Evolutionary conservation across 2,888 invertebrate genomes (phyloP).

Genomic region (Chrysolina haemoptera): DNA sequence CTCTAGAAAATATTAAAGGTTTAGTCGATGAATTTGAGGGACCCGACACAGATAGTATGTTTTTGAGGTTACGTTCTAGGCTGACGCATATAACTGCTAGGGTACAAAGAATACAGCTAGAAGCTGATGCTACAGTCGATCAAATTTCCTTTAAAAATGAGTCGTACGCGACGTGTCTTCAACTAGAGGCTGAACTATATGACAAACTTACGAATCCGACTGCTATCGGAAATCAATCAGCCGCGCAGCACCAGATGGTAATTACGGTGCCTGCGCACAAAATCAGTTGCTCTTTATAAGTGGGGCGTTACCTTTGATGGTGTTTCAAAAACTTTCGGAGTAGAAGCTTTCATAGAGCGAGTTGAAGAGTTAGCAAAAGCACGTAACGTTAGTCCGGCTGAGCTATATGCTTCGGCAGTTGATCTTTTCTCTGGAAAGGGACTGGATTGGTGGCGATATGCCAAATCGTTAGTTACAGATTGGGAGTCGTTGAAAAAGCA

Average conservation of each 20-base stretch:
- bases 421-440: constrained; percentile 14
- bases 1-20: background rate
- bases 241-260: background rate
- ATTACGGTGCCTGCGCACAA: background rate
- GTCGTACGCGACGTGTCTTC: background rate
- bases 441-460: constrained; percentile 13
- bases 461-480: background rate
- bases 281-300: background rate
- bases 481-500: constrained; percentile 6
- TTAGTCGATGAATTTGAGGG: background rate
- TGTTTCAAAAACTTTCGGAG: constrained; percentile 5
- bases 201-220: background rate
- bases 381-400: constrained; percentile 8
- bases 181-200: background rate
- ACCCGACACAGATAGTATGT: background rate
- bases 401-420: constrained; percentile 15
- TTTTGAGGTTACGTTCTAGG: background rate
- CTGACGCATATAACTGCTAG: background rate
- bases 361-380: constrained; percentile 19
- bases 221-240: too few species aligned
- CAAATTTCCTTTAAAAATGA: background rate
- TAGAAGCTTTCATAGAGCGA: constrained; percentile 16
- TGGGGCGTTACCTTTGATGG: constrained; percentile 18
- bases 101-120: background rate
- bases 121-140: background rate